Evolutionary conservation across 2,113 vertebrate species (phyloP).

Genomic region (Gobio gobio): DNA sequence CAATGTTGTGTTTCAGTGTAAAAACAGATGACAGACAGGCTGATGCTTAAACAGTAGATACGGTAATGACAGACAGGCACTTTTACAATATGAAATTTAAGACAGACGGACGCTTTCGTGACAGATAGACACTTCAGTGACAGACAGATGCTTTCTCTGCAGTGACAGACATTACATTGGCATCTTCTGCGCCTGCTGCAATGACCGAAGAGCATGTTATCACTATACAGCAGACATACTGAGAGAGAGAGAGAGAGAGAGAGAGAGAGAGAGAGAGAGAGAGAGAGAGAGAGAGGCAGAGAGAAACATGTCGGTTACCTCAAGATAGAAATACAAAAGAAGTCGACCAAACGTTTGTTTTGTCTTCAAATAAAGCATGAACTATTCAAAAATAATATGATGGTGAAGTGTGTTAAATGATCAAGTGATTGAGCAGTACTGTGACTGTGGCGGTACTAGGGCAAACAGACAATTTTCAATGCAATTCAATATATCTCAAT

Average conservation of each 20-base stretch:
- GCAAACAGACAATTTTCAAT: too few relatives aligned
- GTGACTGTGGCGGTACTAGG: too few relatives aligned
- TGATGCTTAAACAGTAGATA: constrained; percentile 19
- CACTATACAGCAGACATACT: constrained; percentile 29
- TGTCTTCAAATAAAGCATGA: neutral
- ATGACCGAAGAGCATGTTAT: constrained; percentile 42
- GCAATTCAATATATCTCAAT: too few relatives aligned
- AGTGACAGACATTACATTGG: constrained; percentile 14
- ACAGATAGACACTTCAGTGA: constrained; percentile 14
- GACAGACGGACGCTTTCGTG: constrained; percentile 17
- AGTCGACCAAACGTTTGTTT: neutral
- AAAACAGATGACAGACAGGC: neutral
- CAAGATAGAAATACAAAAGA: neutral
- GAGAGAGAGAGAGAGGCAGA: neutral
- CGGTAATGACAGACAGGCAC: constrained; percentile 26
- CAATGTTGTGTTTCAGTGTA: neutral
- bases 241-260: neutral
- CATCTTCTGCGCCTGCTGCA: constrained; percentile 21
- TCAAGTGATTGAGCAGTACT: neutral
- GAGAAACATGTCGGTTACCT: neutral
- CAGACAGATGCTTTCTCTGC: constrained; percentile 6
- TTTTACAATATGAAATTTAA: constrained; percentile 18
- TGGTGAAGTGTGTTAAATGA: neutral
- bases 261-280: constrained; percentile 8
- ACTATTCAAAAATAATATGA: constrained; percentile 5